Conservation (phyloP, 2,113 vertebrate genomes). For the Tychaedon coryphoeus region DNA sequence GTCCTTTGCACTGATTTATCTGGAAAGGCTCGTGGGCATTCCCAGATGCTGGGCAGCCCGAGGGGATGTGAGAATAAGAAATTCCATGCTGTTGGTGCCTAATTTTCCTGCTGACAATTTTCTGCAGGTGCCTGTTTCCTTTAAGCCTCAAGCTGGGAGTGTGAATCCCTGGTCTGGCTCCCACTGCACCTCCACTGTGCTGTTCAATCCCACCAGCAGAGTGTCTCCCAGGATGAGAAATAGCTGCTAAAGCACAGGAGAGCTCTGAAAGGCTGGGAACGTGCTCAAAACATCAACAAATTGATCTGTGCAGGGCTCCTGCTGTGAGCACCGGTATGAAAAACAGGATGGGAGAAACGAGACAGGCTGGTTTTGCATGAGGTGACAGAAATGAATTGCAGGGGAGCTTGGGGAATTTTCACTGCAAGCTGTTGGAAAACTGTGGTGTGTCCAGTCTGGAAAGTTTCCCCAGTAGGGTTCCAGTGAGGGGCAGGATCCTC, state of each 20-base stretch:
- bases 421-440: background rate
- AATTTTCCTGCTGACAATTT: background rate
- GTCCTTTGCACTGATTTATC: background rate
- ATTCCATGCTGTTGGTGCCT: background rate
- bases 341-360: background rate
- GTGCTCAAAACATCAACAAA: background rate
- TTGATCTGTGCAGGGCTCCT: background rate
- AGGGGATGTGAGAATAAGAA: background rate
- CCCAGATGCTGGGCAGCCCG: background rate
- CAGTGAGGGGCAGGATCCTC: background rate
- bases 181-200: background rate
- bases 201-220: conserved; percentile 30
- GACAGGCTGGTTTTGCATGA: background rate
- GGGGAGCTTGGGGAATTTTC: background rate
- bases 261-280: background rate
- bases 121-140: background rate
- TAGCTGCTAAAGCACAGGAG: background rate
- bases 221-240: conserved; percentile 45
- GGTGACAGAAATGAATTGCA: background rate
- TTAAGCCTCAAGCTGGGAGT: background rate
- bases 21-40: background rate
- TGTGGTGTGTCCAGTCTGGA: background rate
- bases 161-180: background rate
- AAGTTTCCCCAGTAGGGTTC: background rate
- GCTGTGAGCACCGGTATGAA: background rate